Percentiles rank a stretch among this genome's conserved stretches.
phyloP scores from a whole-genome alignment of 2,113 vertebrate genomes.

The Coptodon rendalli region DNA sequence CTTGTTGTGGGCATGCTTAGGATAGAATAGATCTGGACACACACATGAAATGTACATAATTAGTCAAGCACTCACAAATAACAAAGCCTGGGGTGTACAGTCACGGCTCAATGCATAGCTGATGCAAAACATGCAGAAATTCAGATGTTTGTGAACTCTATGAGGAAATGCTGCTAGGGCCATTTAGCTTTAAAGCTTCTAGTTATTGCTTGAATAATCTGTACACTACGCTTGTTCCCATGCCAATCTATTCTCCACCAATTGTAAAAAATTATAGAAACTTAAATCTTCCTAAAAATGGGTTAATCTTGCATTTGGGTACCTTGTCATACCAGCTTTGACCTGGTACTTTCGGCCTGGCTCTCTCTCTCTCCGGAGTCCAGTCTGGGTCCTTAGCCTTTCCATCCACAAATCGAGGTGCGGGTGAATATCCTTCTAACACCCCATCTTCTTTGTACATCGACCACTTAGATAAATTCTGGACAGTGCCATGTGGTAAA shows the following conservation, averaged over 20 bases:
- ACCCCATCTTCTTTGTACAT: slow-evolving; percentile 72
- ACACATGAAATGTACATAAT: neutral
- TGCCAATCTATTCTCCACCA: neutral
- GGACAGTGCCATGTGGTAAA: slow-evolving; percentile 64
- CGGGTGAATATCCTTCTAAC: slow-evolving; percentile 58
- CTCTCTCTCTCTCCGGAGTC: slow-evolving; percentile 63
- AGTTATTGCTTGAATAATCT: neutral
- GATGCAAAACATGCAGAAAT: neutral
- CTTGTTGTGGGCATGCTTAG: slow-evolving; percentile 77
- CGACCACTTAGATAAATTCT: slow-evolving; percentile 71
- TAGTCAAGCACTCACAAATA: neutral
- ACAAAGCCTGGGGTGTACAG: neutral
- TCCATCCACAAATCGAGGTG: slow-evolving; percentile 26
- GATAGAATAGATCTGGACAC: slow-evolving; percentile 83
- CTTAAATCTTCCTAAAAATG: neutral
- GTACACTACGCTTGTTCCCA: neutral
- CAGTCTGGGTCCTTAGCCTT: slow-evolving; percentile 46
- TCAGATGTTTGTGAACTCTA: neutral
- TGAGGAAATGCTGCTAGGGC: neutral
- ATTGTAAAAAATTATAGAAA: neutral
- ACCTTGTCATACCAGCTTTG: slow-evolving; percentile 80
- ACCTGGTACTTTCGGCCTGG: slow-evolving; percentile 32
- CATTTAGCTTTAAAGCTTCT: neutral
- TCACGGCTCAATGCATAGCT: neutral
- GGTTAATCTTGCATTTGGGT: neutral